Conservation (phyloP, 2,113 vertebrate genomes). For the Chaenogobius annularis region DNA sequence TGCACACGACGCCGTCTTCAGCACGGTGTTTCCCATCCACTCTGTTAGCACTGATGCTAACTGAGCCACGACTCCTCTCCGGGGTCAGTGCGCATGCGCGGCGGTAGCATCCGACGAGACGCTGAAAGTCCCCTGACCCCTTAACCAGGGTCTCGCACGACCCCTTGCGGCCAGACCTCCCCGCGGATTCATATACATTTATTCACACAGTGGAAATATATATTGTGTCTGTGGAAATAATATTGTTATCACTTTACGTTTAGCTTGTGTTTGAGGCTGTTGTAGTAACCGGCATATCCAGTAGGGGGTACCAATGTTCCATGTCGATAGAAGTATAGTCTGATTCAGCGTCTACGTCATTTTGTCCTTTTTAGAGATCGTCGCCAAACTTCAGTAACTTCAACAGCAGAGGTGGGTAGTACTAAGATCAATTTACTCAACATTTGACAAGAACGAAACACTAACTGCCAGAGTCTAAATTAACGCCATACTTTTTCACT, state of each 20-base stretch:
- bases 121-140: constrained; percentile 15
- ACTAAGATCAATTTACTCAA: too few relatives aligned
- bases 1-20: constrained; percentile 60
- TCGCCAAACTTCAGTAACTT: neutral
- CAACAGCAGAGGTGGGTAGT: neutral
- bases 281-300: neutral
- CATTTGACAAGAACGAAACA: too few relatives aligned
- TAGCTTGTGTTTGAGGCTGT: neutral
- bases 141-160: neutral
- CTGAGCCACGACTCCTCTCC: constrained; percentile 34
- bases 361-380: neutral
- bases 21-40: constrained; percentile 34
- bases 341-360: too few relatives aligned
- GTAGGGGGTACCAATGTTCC: neutral
- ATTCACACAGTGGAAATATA: neutral
- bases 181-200: neutral
- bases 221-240: neutral
- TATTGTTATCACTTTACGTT: too few relatives aligned
- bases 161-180: neutral
- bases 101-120: neutral
- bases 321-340: neutral
- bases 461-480: too few relatives aligned
- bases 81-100: constrained; percentile 57
- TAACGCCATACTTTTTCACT: too few relatives aligned
- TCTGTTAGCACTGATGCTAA: constrained; percentile 64